phyloP scores from a whole-genome alignment of 2,113 vertebrate species.

The Tragelaphus scriptus region DNA sequence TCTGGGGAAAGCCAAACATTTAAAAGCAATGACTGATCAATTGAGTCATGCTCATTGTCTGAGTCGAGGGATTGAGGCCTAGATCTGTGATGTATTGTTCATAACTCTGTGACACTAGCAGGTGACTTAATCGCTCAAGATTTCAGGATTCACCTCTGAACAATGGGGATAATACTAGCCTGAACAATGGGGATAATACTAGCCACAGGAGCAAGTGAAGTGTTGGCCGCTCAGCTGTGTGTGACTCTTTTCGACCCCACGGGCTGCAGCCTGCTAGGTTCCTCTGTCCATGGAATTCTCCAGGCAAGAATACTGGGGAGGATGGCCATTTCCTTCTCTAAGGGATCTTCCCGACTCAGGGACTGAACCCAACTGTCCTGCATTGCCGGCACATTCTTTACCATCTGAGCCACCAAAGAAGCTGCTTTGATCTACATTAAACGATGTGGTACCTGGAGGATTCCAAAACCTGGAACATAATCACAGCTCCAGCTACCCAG shows the following conservation, averaged over 20 bases:
- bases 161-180: rapidly evolving
- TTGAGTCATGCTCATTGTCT: not conserved
- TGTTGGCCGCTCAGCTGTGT: not conserved
- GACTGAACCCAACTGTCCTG: not conserved
- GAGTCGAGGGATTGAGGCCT: not conserved
- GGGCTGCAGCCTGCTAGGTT: not conserved
- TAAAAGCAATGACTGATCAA: not conserved
- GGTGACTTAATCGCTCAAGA: not conserved
- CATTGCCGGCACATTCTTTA: not conserved
- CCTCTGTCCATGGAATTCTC: not conserved
- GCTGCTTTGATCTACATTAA: rapidly evolving
- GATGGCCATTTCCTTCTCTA: not conserved
- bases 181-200: rapidly evolving
- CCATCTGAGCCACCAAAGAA: not conserved
- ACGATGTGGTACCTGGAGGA: rapidly evolving
- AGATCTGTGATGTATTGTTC: not conserved
- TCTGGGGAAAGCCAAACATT: not conserved
- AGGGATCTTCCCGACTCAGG: not conserved
- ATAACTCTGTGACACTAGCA: not conserved
- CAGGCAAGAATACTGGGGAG: not conserved
- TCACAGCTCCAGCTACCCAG: not conserved
- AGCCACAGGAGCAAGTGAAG: rapidly evolving
- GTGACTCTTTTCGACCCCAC: rapidly evolving
- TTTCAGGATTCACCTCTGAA: not conserved
- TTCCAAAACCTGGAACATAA: not conserved